Percentiles rank a stretch among this genome's conserved stretches.
Evolutionary conservation across 1,140 invertebrate genomes (phyloP).

Genomic region (Piezodorus guildinii): DNA sequence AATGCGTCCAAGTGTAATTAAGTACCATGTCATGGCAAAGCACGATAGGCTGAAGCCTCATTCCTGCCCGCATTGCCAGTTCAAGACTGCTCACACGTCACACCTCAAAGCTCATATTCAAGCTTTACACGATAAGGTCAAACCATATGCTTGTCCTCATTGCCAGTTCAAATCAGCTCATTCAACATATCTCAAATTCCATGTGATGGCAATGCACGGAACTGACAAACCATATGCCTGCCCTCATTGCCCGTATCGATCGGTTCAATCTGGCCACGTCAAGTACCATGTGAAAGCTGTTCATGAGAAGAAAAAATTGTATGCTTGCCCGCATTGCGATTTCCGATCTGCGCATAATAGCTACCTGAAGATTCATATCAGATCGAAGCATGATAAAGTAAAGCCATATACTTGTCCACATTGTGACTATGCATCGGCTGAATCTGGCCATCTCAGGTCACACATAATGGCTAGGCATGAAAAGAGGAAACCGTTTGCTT

Average conservation of each 20-base stretch:
- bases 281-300: neutral
- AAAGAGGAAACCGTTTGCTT: neutral
- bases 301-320: neutral
- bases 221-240: neutral
- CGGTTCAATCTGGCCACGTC: neutral
- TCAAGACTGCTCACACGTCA: neutral
- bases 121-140: neutral
- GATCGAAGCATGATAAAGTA: neutral
- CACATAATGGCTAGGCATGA: neutral
- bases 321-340: neutral
- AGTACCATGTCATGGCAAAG: neutral
- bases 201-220: neutral
- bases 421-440: neutral
- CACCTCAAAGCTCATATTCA: constrained; percentile 7
- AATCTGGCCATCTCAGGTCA: neutral
- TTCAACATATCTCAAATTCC: neutral
- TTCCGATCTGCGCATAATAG: constrained; percentile 1
- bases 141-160: constrained; percentile 1
- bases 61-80: neutral
- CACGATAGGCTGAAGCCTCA: neutral
- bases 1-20: neutral
- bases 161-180: neutral
- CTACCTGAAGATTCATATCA: neutral
- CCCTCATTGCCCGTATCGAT: neutral
- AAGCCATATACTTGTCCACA: neutral